Conservation (phyloP, 2,113 vertebrate species). For the Salvelinus sp. region DNA sequence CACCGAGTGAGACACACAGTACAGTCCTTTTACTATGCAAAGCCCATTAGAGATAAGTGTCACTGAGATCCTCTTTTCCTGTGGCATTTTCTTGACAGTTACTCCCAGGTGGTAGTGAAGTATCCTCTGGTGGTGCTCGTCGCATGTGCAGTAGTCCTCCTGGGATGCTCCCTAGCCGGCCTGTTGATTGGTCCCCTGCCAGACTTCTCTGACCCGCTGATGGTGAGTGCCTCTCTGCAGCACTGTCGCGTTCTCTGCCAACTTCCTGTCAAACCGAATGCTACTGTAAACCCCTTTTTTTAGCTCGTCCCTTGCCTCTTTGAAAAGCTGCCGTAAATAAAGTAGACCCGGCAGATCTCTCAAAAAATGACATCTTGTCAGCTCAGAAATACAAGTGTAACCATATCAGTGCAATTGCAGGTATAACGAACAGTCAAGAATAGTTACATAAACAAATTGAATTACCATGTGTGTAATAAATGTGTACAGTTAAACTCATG, state of each 20-base stretch:
- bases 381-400: no score
- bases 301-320: not conserved
- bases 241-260: not conserved
- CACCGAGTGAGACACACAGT: no score
- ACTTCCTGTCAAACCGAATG: not conserved
- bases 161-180: conserved; percentile 84
- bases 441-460: no score
- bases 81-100: conserved; percentile 71
- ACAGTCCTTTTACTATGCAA: not conserved
- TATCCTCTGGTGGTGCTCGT: conserved; percentile 81
- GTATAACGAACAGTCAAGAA: no score
- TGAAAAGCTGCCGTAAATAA: not conserved
- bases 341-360: not conserved
- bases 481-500: no score
- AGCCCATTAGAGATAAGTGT: not conserved
- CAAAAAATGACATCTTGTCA: no score
- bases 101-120: conserved; percentile 86
- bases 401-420: no score
- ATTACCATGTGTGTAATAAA: no score
- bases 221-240: conserved; percentile 73
- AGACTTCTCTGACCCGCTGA: conserved; percentile 90
- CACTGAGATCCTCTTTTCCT: conserved; percentile 17
- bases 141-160: conserved; percentile 74
- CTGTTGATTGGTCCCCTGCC: conserved; percentile 84
- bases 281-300: not conserved